These are phyloP conservation scores for Leptarthrus brevirostris DNA, from an alignment of 2,888 invertebrate genomes.

Conservation along the genomic window DNA sequence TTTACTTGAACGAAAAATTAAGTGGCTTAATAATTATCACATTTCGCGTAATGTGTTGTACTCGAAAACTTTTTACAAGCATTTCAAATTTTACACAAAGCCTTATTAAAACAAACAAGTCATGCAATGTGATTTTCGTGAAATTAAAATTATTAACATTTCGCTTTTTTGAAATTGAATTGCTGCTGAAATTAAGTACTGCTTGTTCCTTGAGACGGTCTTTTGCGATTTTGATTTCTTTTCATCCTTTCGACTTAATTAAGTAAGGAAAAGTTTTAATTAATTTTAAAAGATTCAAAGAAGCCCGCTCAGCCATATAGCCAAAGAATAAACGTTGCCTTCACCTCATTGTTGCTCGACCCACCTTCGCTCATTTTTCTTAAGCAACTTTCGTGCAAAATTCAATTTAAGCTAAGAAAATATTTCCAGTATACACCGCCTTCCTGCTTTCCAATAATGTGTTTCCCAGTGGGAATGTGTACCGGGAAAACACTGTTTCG, in stretches of 20 bases:
- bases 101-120: no score
- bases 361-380: neutral
- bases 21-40: no score
- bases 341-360: neutral
- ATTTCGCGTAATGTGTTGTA: no score
- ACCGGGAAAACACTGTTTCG: neutral
- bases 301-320: conserved; percentile 13
- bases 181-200: neutral
- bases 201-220: neutral
- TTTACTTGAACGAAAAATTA: no score
- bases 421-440: conserved; percentile 8
- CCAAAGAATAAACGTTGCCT: neutral
- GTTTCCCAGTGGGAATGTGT: neutral
- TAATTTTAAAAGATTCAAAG: conserved; percentile 24
- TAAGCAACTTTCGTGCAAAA: conserved; percentile 19
- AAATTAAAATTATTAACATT: no score
- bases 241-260: conserved; percentile 26
- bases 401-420: conserved; percentile 26
- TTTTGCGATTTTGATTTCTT: conserved; percentile 4
- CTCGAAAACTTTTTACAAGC: no score
- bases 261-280: conserved; percentile 24
- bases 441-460: neutral
- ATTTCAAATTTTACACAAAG: no score
- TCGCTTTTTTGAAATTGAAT: neutral
- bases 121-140: no score